Percentiles rank a stretch among this genome's conserved stretches.
phyloP scores from a whole-genome alignment of 2,113 vertebrate genomes.

The Isurus oxyrinchus region DNA sequence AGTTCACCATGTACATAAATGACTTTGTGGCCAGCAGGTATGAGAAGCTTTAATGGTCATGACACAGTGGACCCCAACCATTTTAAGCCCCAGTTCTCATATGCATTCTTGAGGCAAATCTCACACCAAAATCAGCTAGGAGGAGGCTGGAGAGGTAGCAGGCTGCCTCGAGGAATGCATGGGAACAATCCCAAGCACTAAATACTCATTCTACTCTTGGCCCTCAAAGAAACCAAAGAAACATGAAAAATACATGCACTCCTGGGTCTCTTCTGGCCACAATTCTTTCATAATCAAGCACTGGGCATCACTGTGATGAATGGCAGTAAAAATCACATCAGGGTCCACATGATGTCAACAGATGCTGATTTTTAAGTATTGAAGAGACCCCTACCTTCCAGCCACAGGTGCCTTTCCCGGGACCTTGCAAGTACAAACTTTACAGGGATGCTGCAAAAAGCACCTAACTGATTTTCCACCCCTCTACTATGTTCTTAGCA shows the following conservation, averaged over 20 bases:
- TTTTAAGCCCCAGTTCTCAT: neutral
- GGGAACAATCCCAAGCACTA: neutral
- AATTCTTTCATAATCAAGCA: neutral
- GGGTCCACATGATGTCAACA: too few relatives aligned
- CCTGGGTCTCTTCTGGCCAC: neutral
- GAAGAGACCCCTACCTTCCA: neutral
- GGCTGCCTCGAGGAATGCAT: neutral
- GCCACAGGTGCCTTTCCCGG: neutral
- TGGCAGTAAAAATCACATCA: constrained; percentile 5
- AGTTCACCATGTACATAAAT: neutral
- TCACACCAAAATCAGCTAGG: neutral
- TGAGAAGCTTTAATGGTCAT: neutral
- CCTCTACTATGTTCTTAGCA: neutral
- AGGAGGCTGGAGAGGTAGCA: neutral
- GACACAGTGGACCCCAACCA: neutral
- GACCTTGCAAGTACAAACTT: neutral
- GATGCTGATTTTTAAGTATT: neutral
- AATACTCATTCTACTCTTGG: too few relatives aligned
- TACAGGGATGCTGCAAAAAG: neutral
- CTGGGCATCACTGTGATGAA: neutral
- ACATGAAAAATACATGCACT: neutral
- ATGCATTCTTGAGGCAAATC: neutral
- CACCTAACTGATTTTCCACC: neutral
- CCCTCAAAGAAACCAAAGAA: neutral
- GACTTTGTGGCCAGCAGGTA: neutral